A percentile compares a stretch with the other conserved stretches of the same genome.
These are phyloP conservation scores for Papilio glaucus DNA, from an alignment of 1,140 invertebrate genomes.

Conservation along the genomic window DNA sequence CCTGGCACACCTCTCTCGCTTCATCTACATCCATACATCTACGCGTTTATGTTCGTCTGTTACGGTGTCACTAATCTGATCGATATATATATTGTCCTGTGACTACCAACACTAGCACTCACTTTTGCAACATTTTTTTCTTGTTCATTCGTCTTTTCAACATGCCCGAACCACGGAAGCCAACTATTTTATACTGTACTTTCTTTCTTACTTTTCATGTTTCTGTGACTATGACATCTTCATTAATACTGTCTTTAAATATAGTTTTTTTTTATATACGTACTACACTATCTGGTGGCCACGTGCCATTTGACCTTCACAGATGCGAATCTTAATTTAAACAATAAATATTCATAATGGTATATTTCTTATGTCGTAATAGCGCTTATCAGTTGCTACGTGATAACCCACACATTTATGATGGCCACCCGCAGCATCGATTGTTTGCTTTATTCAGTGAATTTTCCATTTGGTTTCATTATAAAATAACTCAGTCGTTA, in stretches of 20 bases:
- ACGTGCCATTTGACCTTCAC: background rate
- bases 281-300: background rate
- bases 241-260: background rate
- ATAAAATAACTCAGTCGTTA: slow-evolving; percentile 1
- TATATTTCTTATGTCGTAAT: background rate
- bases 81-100: too few species aligned
- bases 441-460: background rate
- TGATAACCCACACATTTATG: background rate
- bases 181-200: too few species aligned
- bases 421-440: background rate
- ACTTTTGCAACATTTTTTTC: too few species aligned
- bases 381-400: background rate
- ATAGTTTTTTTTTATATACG: background rate
- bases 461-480: slow-evolving; percentile 14
- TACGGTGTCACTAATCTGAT: too few species aligned
- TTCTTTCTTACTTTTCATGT: too few species aligned
- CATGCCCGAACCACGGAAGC: too few species aligned
- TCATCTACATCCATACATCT: too few species aligned
- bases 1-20: too few species aligned
- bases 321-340: background rate
- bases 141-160: too few species aligned
- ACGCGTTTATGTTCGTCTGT: too few species aligned
- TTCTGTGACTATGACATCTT: too few species aligned
- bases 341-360: background rate
- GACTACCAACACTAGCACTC: too few species aligned